Base-by-base conservation (phyloP, 1,140 invertebrate genomes). In the Plodia interpunctella region DNA sequence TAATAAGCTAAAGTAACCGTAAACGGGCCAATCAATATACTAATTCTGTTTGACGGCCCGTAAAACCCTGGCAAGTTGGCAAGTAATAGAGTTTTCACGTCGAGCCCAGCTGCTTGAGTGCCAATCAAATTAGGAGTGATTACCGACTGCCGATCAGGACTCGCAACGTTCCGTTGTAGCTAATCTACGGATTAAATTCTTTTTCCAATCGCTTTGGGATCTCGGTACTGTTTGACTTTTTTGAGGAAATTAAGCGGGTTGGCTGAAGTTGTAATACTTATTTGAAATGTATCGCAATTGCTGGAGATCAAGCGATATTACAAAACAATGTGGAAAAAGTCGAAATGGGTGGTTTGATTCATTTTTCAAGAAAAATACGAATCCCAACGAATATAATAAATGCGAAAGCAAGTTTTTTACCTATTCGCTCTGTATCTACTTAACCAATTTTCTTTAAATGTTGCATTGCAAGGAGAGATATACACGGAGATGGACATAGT, bases 71-170 rank as follows among this genome's bases (percentile, higher is more conserved):
- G 55, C 60, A 69, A 76, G 64, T 70, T 71, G 66, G 57, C 49
- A 63, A 70, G 73, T 70, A 70, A 72, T 72, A 71, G 70, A 79
- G 70, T 79, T 71, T 78, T 75, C 72, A 76, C 74, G 65, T 77
- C 74, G 69, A 65, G 58, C 58, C 59, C 79, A 83, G 76, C 68
- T 83, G 80, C 60, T 66, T 66, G 54, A 67, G 66, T 72, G 72
- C 72, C 80, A 80, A 82, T 81, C 83, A 83, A 86, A 83, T 86
- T 86, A 86, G 70, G 69, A 69, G 52, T 70, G 72, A 80, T 87
- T 80, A 79, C 76, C 75, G 63, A 62, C 56, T 55, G 70, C 65
- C 65, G 65, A 74, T 66, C 65, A 56, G 64, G 55, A 62, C 61
- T 70, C 55, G 49, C 65, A 74, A 56, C 63, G 66, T 71, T 56